Conservation (phyloP, 2,888 invertebrate species). For the Bellardia pandia region DNA sequence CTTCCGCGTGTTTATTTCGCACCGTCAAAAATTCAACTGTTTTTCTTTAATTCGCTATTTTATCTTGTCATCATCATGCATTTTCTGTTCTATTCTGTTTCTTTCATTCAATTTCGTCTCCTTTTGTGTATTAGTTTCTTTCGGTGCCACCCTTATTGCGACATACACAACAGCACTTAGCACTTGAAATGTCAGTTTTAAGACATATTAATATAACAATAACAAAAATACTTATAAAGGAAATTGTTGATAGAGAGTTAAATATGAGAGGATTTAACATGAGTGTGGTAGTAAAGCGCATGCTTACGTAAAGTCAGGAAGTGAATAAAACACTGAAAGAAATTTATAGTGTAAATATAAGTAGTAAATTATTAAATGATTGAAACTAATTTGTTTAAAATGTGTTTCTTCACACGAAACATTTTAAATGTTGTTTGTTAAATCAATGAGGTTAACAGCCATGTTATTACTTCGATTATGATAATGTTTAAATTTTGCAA, state of each 20-base stretch:
- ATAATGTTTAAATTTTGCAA: no score
- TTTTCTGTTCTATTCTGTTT: not conserved
- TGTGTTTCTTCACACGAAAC: no score
- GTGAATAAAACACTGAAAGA: constrained; percentile 7
- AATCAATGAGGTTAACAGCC: no score
- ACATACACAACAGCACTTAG: constrained; percentile 29
- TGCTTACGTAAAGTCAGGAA: constrained; percentile 15
- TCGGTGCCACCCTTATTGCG: constrained; percentile 61
- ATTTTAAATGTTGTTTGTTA: no score
- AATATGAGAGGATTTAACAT: constrained; percentile 8
- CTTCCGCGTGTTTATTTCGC: constrained; percentile 59
- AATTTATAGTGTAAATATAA: not conserved
- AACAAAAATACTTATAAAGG: constrained; percentile 12
- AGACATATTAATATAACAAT: not conserved
- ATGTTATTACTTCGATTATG: no score
- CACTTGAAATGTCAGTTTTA: constrained; percentile 66
- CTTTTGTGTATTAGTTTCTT: constrained; percentile 22
- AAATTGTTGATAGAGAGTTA: not conserved
- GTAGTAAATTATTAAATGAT: no score
- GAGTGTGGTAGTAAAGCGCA: constrained; percentile 35
- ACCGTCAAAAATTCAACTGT: constrained; percentile 65
- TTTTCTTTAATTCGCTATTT: constrained; percentile 32
- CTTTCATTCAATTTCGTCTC: not conserved
- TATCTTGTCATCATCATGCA: constrained; percentile 24
- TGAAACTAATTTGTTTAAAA: no score